Conservation (phyloP, 2,113 vertebrate genomes). For the Microcebus ravelobensis region DNA sequence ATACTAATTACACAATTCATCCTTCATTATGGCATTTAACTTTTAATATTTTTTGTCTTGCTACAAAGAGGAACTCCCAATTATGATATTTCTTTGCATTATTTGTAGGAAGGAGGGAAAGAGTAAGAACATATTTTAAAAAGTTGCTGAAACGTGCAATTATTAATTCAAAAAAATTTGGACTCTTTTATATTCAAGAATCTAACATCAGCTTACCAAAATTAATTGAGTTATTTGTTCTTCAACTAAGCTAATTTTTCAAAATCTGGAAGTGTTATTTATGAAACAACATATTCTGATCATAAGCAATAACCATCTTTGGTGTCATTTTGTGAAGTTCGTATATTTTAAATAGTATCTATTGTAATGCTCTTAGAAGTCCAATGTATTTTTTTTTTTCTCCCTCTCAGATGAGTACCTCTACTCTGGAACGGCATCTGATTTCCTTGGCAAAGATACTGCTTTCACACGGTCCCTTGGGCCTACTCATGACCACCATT, state of each 20-base stretch:
- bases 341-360: slow-evolving; percentile 29
- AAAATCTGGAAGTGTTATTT: not conserved
- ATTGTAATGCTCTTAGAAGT: not conserved
- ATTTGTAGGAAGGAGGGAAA: not conserved
- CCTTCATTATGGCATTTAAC: slow-evolving; percentile 81
- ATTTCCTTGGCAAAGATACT: slow-evolving; percentile 98
- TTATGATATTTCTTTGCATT: slow-evolving; percentile 76
- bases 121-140: not conserved
- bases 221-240: not conserved
- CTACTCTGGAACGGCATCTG: slow-evolving; percentile 96
- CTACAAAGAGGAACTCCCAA: slow-evolving; percentile 62
- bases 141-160: not conserved
- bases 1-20: slow-evolving; percentile 82
- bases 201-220: not conserved
- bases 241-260: not conserved
- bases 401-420: slow-evolving; percentile 92
- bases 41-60: slow-evolving; percentile 75
- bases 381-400: slow-evolving; percentile 43
- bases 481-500: slow-evolving; percentile 93
- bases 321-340: slow-evolving; percentile 20
- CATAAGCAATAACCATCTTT: not conserved
- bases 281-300: not conserved
- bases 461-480: slow-evolving; percentile 96
- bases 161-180: not conserved
- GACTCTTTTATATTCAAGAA: not conserved